Base-by-base conservation (phyloP, 2,797 vertebrate species). In the Poeciliopsis paucimaculata region DNA sequence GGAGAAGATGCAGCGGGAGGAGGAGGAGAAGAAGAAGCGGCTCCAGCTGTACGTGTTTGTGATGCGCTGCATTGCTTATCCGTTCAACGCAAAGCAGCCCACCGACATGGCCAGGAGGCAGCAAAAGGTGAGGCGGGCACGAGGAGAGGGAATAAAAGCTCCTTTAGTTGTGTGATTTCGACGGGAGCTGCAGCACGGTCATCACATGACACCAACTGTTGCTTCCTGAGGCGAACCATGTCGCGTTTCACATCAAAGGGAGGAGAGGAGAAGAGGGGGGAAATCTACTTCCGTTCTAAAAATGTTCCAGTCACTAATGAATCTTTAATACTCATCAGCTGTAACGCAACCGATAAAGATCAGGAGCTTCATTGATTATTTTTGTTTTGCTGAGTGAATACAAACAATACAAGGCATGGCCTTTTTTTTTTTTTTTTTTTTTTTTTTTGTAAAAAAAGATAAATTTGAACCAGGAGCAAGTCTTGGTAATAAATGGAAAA, bases 11-110 rank as follows among this genome's bases (percentile, higher is more conserved):
- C 98, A 98, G 91, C 95, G 97, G 84, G 97, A 99, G 82, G 98
- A 99, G 80, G 98, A 99, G 81, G 98, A 99, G 91, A 96, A 97
- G 91, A 99, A 98, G 87, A 98, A 96, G 95, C 96, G 97, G 90
- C 97, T 99, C 88, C 98, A 99, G 96, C 96, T 99, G 47, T 99
- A 99, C 57, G 98, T 99, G 90, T 99, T 99, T 94, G 97, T 99
- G 86, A 98, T 98, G 98, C 96, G 98, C 89, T 99, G 98, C 94
- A 98, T 99, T 88, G 98, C 98, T 49, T 98, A 99, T 90, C 98
- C 98, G 41, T 99, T 99, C 91, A 99, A 99, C 81, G 98, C 98
- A 82, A 99, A 98, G 93, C 98, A 99, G 85, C 98, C 98, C 77
- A 99, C 98, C 31, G 98, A 99, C 87, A 99, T 99, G 98, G 97